Percentiles rank a stretch among this genome's conserved stretches.
Conservation (phyloP, 2,113 vertebrate genomes). For the Regulus satrapa region DNA sequence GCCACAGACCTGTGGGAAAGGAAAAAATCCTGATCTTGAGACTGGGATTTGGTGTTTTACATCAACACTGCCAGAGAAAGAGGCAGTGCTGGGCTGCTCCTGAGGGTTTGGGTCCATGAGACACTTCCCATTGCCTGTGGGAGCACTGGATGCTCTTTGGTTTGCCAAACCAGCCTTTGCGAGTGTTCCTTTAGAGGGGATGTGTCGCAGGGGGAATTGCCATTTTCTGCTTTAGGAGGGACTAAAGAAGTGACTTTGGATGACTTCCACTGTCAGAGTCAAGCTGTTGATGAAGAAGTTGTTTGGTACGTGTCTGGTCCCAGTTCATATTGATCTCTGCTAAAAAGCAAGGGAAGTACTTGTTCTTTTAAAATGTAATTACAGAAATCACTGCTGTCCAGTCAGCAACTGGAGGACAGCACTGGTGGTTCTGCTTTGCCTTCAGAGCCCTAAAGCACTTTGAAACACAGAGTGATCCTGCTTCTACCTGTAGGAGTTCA, state of each 20-base stretch:
- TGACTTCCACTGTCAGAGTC: not conserved
- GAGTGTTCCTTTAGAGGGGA: not conserved
- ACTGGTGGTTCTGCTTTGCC: not conserved
- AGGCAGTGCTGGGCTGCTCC: not conserved
- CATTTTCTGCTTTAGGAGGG: conserved; percentile 12
- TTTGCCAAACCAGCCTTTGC: not conserved
- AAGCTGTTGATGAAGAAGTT: not conserved
- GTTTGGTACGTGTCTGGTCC: not conserved
- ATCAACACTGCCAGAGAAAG: not conserved
- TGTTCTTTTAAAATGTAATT: not conserved
- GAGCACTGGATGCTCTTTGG: not conserved
- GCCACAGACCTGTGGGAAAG: not conserved
- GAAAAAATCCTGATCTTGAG: not conserved
- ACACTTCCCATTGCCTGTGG: not conserved
- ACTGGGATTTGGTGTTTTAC: not conserved
- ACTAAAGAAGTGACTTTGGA: not conserved
- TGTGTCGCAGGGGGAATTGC: not conserved
- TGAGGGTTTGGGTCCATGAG: not conserved
- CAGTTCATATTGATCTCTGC: not conserved
- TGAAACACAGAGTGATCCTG: not conserved
- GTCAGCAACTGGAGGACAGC: not conserved
- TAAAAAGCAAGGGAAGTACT: not conserved
- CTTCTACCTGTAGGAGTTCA: not conserved
- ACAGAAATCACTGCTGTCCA: not conserved
- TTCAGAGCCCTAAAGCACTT: not conserved